These are phyloP conservation scores for Lochmaea capreae DNA, from an alignment of 2,888 invertebrate species.

Conservation along the genomic window DNA sequence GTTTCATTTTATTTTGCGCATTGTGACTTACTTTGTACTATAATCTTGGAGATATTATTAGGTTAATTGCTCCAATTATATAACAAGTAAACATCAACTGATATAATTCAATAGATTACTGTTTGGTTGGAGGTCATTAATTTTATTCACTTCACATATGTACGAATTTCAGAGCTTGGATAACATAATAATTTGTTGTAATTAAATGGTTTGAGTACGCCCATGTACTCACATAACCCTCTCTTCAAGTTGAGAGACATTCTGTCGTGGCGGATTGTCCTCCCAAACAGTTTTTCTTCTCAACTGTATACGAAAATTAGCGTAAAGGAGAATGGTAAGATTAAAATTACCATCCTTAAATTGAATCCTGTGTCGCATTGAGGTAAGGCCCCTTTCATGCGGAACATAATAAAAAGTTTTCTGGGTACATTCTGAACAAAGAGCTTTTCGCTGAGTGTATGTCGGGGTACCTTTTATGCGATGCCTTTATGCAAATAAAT, in stretches of 20 bases:
- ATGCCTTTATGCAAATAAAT: conserved; percentile 37
- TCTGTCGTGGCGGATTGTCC: conserved; percentile 13
- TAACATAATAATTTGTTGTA: not conserved
- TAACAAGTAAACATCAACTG: no score
- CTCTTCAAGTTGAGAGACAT: conserved; percentile 7
- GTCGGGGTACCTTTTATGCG: conserved; percentile 35
- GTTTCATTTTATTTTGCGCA: no score
- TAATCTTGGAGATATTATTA: no score
- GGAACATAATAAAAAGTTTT: conserved; percentile 40
- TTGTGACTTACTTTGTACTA: no score
- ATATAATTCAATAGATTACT: no score
- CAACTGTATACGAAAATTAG: conserved; percentile 41
- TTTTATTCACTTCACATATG: not conserved
- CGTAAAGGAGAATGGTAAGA: conserved; percentile 40
- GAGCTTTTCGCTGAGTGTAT: conserved; percentile 30
- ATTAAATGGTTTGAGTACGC: not conserved
- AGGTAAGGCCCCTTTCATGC: conserved; percentile 38
- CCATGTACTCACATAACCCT: conserved; percentile 4
- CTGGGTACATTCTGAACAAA: conserved; percentile 39
- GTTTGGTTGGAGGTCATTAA: no score
- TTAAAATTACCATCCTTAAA: conserved; percentile 42
- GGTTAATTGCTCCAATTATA: no score
- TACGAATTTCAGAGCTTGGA: not conserved
- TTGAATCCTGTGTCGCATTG: conserved; percentile 41
- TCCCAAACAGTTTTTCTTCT: conserved; percentile 31